These are phyloP conservation scores for Physocephala rufipes DNA, from an alignment of 2,888 invertebrate species.

Conservation along the genomic window DNA sequence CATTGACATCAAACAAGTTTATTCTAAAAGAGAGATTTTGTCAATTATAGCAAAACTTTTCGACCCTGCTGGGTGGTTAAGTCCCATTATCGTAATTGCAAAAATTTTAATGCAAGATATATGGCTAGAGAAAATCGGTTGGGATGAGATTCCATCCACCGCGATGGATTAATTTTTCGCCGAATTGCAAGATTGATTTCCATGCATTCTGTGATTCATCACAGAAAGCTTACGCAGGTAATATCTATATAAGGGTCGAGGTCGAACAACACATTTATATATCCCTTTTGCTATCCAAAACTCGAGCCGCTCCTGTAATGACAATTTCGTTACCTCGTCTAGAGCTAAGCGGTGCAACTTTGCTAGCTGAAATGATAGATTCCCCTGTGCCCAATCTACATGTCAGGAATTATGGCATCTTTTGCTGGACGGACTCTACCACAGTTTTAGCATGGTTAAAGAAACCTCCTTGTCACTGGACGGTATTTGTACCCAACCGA, in stretches of 20 bases:
- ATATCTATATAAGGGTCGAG: slow-evolving; percentile 23
- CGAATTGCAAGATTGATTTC: not conserved
- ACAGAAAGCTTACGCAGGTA: slow-evolving; percentile 37
- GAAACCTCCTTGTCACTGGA: slow-evolving; percentile 36
- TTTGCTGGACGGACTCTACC: slow-evolving; percentile 35
- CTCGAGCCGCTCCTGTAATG: slow-evolving; percentile 34
- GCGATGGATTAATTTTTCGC: not conserved
- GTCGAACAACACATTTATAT: not conserved
- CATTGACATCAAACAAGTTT: not conserved
- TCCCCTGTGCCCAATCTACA: slow-evolving; percentile 13
- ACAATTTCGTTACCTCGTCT: slow-evolving; percentile 38
- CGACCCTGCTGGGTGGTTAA: slow-evolving; percentile 4
- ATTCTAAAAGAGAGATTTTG: slow-evolving; percentile 13
- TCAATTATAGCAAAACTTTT: not conserved
- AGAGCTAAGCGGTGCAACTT: slow-evolving; percentile 37
- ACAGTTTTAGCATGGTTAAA: slow-evolving; percentile 33
- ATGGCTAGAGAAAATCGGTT: slow-evolving; percentile 36
- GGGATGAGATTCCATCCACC: slow-evolving; percentile 30
- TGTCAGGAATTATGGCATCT: not conserved
- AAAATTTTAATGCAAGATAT: slow-evolving; percentile 43
- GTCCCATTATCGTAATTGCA: slow-evolving; percentile 38
- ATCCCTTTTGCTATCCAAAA: slow-evolving; percentile 31
- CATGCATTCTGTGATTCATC: slow-evolving; percentile 38
- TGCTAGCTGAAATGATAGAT: slow-evolving; percentile 34
- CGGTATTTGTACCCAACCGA: slow-evolving; percentile 39